Evolutionary conservation across 2,797 vertebrate species (phyloP), one percentile per base, ranked within the genome.

Genomic region (Phaenicophaeus curvirostris): DNA sequence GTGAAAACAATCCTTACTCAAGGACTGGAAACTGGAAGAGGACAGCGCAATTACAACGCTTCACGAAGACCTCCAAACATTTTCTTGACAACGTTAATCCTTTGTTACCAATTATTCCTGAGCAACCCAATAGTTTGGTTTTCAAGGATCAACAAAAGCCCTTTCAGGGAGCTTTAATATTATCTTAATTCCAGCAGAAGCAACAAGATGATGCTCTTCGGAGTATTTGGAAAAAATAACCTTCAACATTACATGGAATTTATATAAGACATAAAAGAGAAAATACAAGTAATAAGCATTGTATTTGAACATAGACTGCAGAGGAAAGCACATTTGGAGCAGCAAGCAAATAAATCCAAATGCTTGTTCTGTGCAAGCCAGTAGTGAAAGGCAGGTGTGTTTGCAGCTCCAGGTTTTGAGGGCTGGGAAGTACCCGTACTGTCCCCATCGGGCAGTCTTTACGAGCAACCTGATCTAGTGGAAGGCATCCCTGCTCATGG

Each of bases 271-370:
- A 90, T 93, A 93, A 95, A 95, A 88, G 39, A 78, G 67, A 81
- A 93, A 96, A 94, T 28, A 82, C 77, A 77, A 95, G 95, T 67
- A 92, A 84, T 96, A 90, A 95, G 92, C 6, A 1, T 5, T 37
- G 73, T 51, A 76, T 72, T 81, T 90, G 24, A 91, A 76, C 46
- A 81, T 1, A 66, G 82, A 85, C 58, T 91, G 54, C 30, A 55
- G 87, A 87, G 50, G 55, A 84, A 91, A 95, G 33, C 68, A 65
- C 81, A 85, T 85, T 53, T 68, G 59, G 66, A 95, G 57, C 76
- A 78, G n/a, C 25, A 66, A 89, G 58, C 7, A 84, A 91, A 93
- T 93, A 91, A 94, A 95, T 78, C 2, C 31, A 69, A 93, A 27
- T 35, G 55, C 41, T 68, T 67, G 67, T 46, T 87, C 48, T 55